These are phyloP conservation scores for Melanaphis sacchari DNA, from an alignment of 1,140 invertebrate genomes.

Conservation along the genomic window DNA sequence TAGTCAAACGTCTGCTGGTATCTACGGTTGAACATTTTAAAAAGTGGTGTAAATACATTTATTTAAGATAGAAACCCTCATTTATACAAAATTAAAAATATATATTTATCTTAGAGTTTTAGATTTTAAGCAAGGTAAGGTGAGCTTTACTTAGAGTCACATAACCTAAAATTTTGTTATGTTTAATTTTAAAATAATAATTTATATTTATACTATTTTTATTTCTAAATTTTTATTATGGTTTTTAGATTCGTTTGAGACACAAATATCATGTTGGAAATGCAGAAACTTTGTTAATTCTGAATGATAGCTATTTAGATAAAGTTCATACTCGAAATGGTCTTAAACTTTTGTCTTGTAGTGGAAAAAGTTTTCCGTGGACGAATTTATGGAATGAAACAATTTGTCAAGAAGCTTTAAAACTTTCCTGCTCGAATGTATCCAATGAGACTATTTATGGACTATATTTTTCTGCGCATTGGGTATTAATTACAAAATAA, in stretches of 20 bases:
- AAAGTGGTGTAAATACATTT: not conserved
- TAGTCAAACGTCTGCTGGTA: too few species aligned
- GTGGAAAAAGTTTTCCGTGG: conserved; percentile 71
- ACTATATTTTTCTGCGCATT: conserved; percentile 84
- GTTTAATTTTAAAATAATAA: not conserved
- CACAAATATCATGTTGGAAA: conserved; percentile 37
- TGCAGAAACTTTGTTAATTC: conserved; percentile 27
- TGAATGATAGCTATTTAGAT: conserved; percentile 9
- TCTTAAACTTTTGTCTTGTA: conserved; percentile 68
- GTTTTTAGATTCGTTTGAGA: conserved; percentile 45
- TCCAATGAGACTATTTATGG: conserved; percentile 71
- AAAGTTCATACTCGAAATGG: conserved; percentile 73
- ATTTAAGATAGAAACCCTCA: too few species aligned
- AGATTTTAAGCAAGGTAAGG: not conserved
- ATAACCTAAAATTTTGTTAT: not conserved
- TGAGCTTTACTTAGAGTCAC: not conserved
- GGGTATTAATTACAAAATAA: conserved; percentile 67
- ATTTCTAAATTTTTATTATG: not conserved
- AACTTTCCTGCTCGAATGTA: conserved; percentile 65
- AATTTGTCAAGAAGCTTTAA: conserved; percentile 67
- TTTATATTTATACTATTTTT: not conserved
- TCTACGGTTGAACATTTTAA: not conserved
- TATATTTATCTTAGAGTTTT: not conserved
- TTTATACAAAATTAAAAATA: too few species aligned
- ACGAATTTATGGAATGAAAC: conserved; percentile 66